These are phyloP conservation scores for Cecidostiba fungosa DNA, from an alignment of 2,888 invertebrate species.

Conservation along the genomic window DNA sequence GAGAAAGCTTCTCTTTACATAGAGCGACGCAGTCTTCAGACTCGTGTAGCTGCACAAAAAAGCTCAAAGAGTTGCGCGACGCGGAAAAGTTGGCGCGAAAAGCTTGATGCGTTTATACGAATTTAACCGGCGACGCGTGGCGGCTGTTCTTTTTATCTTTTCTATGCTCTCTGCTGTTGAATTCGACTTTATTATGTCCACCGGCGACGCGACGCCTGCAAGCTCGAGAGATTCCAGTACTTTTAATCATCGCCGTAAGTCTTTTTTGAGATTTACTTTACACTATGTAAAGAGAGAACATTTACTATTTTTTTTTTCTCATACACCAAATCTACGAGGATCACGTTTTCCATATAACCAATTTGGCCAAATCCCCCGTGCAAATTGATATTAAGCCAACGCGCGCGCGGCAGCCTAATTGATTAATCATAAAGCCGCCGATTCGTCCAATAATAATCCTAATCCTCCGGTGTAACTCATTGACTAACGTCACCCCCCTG, in stretches of 20 bases:
- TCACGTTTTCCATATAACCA: too few relatives aligned
- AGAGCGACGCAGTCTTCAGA: not conserved
- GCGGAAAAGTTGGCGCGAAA: not conserved
- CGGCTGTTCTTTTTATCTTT: not conserved
- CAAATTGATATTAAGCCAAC: not conserved
- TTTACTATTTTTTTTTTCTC: too few relatives aligned
- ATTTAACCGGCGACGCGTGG: not conserved
- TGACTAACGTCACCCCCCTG: not conserved
- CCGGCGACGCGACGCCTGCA: not conserved
- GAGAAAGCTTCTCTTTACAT: not conserved
- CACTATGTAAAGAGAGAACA: too few relatives aligned
- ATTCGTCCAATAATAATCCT: not conserved
- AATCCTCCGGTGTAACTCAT: conserved; percentile 22
- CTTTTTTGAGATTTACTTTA: not conserved
- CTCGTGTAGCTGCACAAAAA: too few relatives aligned
- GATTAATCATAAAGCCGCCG: conserved; percentile 2
- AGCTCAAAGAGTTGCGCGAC: not conserved
- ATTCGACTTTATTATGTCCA: not conserved
- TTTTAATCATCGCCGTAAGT: not conserved
- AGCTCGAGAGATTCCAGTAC: not conserved
- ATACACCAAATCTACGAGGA: too few relatives aligned
- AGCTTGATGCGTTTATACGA: not conserved
- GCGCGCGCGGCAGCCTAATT: not conserved
- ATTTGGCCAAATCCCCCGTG: not conserved
- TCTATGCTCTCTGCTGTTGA: not conserved